Conservation (phyloP, 2,797 vertebrate species). For the Macrochelys suwanniensis region DNA sequence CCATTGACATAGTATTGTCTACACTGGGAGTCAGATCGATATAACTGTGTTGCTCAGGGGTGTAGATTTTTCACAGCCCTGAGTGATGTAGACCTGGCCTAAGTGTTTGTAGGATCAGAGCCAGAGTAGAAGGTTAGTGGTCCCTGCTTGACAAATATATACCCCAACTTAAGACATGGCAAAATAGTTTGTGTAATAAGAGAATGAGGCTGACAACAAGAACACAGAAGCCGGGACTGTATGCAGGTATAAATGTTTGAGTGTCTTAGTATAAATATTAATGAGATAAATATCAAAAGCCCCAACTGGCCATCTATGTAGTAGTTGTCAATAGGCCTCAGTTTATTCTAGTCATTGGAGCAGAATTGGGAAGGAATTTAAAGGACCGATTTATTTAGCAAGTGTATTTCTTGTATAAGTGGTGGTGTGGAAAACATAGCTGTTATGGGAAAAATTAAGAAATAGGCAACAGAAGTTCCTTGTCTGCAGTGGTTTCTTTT, state of each 20-base stretch:
- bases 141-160: neutral
- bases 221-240: neutral
- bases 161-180: neutral
- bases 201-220: neutral
- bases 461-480: neutral
- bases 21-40: accelerated
- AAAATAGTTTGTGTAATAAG: neutral
- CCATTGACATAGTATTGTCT: neutral
- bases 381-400: neutral
- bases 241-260: neutral
- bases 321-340: neutral
- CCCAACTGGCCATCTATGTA: neutral
- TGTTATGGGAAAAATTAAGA: accelerated
- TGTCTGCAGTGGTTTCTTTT: accelerated
- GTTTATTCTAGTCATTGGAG: neutral
- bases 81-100: neutral
- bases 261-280: neutral
- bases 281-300: neutral
- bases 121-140: neutral
- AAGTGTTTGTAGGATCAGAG: neutral
- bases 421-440: accelerated
- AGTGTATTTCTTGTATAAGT: neutral
- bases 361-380: neutral
- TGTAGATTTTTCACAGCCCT: neutral
- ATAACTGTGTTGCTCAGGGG: neutral